These are phyloP conservation scores for Butorides virescens DNA, from an alignment of 2,113 vertebrate species.

Conservation along the genomic window DNA sequence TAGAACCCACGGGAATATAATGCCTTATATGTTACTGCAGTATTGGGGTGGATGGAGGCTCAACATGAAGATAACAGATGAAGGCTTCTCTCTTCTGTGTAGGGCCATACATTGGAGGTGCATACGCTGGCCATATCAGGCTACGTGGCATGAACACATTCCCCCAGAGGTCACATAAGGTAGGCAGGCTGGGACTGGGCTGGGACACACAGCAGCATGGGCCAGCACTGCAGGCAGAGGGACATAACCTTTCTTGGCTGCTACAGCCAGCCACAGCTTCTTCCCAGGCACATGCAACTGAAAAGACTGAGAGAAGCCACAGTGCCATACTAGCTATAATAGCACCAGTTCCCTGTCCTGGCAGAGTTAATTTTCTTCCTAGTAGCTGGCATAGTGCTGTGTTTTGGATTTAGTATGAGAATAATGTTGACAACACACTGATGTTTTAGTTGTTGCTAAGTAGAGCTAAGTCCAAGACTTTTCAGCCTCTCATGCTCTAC, in stretches of 20 bases:
- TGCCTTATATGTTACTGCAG: not conserved
- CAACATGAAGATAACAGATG: not conserved
- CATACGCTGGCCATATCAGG: not conserved
- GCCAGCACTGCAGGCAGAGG: not conserved
- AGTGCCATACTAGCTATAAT: not conserved
- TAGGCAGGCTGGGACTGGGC: not conserved
- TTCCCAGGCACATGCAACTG: not conserved
- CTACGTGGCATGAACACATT: not conserved
- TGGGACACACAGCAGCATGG: fast-evolving
- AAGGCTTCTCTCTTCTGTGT: not conserved
- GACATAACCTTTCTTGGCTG: not conserved
- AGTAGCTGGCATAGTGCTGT: too few relatives aligned
- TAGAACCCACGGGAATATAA: not conserved
- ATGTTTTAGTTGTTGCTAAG: not conserved
- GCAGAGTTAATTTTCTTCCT: too few relatives aligned
- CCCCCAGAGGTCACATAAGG: not conserved
- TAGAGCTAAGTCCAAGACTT: not conserved
- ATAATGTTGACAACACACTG: not conserved
- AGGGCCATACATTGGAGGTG: not conserved
- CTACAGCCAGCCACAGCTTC: not conserved
- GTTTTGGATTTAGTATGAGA: not conserved
- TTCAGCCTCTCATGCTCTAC: not conserved
- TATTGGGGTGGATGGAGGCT: not conserved
- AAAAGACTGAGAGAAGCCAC: not conserved
- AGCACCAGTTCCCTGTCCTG: not conserved